Base-by-base conservation (phyloP, 2,797 vertebrate genomes). In the Danio albolineatus region DNA sequence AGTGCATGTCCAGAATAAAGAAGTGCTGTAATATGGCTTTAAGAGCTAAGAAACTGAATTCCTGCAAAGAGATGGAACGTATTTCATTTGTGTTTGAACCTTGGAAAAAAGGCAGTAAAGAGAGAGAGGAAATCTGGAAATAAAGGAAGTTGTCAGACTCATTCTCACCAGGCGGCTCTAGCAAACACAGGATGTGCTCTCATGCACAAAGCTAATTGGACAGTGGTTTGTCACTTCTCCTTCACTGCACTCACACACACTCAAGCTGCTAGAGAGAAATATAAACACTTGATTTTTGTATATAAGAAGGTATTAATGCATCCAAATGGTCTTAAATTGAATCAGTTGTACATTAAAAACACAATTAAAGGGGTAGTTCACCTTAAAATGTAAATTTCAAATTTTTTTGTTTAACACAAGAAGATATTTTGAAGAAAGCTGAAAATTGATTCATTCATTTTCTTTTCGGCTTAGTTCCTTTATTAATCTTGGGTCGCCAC, bases 141-240 rank as follows among this genome's bases (percentile, higher is more conserved):
- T 60, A 39, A 36, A 62, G 10, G 41, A 60, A 51, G 49, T 28
- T 49, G 8, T 44, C 19, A 38, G 39, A 72, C 7, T 59, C 54
- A 59, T 59, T 73, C 21, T 73, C 54, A 59, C 53, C 71, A 60
- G 17, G 28, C 28, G 49, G 16, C 44, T 39, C 4, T 61, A 61
- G 49, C 73, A 74, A 61, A 74, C 14, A 39, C 57, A 61, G 72
- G 57, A 70, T 53, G 66, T 53, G 28, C 66, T 51, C 56, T 48
- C 43, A 36, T 9, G 36, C 57, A 49, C 57, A 51, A 61, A 74
- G n/a, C 72, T 62, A 49, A 74, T 62, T 61, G 59, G 72, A 74
- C 36, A 61, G 21, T 62, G 6, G 57, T 61, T 48, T 61, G 56
- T 61, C 56, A 74, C 54, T 57, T 74, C 43, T 74, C 44, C n/a